Evolutionary conservation across 2,888 invertebrate species (phyloP).

Genomic region (Rhyacophila evoluta): DNA sequence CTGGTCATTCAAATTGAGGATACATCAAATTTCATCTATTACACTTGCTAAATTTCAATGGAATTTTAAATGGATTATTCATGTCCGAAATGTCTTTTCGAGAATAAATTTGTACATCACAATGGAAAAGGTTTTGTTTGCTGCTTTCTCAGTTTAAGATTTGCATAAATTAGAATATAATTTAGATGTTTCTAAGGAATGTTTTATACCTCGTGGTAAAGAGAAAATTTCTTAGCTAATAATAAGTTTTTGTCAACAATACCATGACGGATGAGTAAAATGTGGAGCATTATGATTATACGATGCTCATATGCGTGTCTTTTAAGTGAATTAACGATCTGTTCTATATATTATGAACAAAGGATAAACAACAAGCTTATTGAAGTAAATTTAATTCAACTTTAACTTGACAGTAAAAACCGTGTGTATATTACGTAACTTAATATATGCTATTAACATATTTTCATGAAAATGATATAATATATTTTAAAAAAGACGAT

Average conservation of each 20-base stretch:
- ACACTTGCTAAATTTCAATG: slow-evolving; percentile 42
- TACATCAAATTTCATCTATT: slow-evolving; percentile 29
- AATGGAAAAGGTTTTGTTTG: slow-evolving; percentile 48
- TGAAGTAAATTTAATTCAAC: too few species aligned
- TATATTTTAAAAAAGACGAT: too few species aligned
- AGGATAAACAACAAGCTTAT: too few species aligned
- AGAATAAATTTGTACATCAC: slow-evolving; percentile 46
- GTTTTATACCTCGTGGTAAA: background rate
- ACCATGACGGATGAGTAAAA: background rate
- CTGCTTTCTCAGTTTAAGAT: slow-evolving; percentile 46
- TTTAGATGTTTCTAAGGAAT: slow-evolving; percentile 30
- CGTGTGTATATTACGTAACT: too few species aligned
- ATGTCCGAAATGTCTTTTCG: slow-evolving; percentile 47
- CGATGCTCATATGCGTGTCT: too few species aligned
- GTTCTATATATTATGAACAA: background rate
- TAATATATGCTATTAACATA: too few species aligned
- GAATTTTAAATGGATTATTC: slow-evolving; percentile 49
- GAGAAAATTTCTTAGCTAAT: background rate
- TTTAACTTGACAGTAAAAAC: too few species aligned
- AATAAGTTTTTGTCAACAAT: background rate
- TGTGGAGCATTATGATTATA: background rate
- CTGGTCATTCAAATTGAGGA: slow-evolving; percentile 16
- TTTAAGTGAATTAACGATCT: too few species aligned
- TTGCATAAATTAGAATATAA: slow-evolving; percentile 51
- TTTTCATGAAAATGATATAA: too few species aligned